Evolutionary conservation across 2,888 invertebrate genomes (phyloP), one percentile per base, ranked within the genome.

Genomic region (Dicyrtomina minuta): DNA sequence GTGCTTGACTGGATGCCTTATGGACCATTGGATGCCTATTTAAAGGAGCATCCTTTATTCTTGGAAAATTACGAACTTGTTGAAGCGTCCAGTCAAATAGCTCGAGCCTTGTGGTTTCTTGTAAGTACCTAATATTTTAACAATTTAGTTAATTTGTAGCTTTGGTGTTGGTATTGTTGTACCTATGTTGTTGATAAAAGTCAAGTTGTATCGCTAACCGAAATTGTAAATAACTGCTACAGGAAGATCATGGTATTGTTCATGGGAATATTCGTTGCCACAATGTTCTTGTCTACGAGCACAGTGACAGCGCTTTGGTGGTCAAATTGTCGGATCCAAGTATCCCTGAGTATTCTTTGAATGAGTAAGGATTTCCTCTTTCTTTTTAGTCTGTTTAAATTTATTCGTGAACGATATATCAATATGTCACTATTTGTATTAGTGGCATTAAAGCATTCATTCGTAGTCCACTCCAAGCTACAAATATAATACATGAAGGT

Each of bases 271-370:
- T 96, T 70, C 86, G 94, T 66, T 93, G 93, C 81, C 85, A 89
- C 44, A 90, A 93, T 79, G 82, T 96, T 71, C 84, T 92, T 79
- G 90, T 96, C n/a, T 87, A 89, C 65, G 85, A 86, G 56, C 90
- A 89, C 79, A 87, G 88, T 74, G 87, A 88, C 12, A 86, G 85
- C 79, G 83, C 85, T 41, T 88, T 94, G 77, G 84, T 87, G 68
- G 90, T 93, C 33, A 93, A 93, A 83, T 85, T 95, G 59, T 86
- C 89, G 46, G 94, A 95, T 81, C 92, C 93, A 6, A 92, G 93
- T 73, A 85, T 93, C 69, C 84, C 87, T 27, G 84, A 84, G 4
- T 87, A 89, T 80, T 83, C 85, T 39, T 82, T 84, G 26, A 81
- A 84, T 70, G 92, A 92, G 92, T 92, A 82, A 85, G 64, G 24